Evolutionary conservation across 2,797 vertebrate genomes (phyloP).

Genomic region (Darevskia mixta): DNA sequence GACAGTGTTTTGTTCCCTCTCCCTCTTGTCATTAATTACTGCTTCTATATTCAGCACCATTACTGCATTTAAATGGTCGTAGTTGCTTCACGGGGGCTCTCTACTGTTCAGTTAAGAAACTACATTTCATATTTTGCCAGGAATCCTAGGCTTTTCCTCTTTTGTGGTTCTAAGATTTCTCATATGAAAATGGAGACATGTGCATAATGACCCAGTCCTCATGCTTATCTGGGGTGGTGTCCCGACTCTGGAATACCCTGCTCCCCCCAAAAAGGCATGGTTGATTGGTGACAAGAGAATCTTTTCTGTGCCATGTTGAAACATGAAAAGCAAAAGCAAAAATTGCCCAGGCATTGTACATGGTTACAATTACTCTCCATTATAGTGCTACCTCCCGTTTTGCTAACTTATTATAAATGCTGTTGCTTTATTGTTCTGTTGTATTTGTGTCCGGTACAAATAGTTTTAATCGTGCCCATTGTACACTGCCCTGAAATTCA

Average conservation of each 20-base stretch:
- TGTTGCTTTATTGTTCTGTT: neutral
- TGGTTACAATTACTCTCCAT: neutral
- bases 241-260: too few species aligned
- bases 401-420: neutral
- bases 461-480: neutral
- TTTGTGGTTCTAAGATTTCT: neutral
- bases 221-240: neutral
- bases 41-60: slow-evolving; percentile 3
- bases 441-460: neutral
- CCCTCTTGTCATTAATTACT: slow-evolving; percentile 9
- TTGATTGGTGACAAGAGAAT: too few species aligned
- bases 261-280: too few species aligned
- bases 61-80: neutral
- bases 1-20: rapidly evolving
- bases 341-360: too few species aligned
- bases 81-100: slow-evolving; percentile 50
- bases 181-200: neutral
- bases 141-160: neutral
- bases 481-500: neutral
- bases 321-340: too few species aligned
- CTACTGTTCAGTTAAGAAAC: slow-evolving; percentile 43
- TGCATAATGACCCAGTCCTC: neutral
- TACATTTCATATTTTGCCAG: slow-evolving; percentile 28
- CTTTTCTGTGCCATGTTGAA: too few species aligned
- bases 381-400: neutral